These are phyloP conservation scores for Dicaeum eximium DNA, from an alignment of 2,113 vertebrate genomes.

Conservation along the genomic window DNA sequence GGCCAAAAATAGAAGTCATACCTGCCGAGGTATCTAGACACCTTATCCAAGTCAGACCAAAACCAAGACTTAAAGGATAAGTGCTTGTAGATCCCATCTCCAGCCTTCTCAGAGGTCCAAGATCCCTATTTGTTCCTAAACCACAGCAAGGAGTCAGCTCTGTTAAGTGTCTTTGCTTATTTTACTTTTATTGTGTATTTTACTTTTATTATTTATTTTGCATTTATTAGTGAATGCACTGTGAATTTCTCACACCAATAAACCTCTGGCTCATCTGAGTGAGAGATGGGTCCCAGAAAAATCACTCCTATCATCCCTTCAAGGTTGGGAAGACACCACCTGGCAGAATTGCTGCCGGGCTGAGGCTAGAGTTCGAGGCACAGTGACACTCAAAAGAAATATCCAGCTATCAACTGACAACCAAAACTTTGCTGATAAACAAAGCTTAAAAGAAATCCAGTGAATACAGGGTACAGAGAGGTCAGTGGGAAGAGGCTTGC, in stretches of 20 bases:
- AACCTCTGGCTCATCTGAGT: neutral
- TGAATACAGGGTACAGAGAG: neutral
- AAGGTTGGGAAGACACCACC: neutral
- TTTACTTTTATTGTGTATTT: neutral
- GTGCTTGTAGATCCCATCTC: neutral
- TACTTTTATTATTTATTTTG: neutral
- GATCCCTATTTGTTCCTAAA: neutral
- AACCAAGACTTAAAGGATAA: neutral
- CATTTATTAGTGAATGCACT: neutral
- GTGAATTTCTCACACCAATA: neutral
- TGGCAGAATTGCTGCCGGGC: neutral
- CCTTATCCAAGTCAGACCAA: neutral
- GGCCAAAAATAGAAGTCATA: neutral
- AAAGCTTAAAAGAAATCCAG: neutral
- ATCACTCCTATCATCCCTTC: neutral
- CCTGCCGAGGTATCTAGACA: neutral
- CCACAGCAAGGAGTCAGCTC: neutral
- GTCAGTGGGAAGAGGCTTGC: neutral
- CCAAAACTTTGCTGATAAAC: neutral
- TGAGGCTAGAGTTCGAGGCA: neutral
- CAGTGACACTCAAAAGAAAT: neutral
- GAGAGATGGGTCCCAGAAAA: neutral
- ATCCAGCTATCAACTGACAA: neutral
- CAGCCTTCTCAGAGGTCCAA: neutral
- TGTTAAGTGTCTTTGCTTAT: neutral